Conservation (phyloP, 2,888 invertebrate genomes). For the Sisyra nigra region DNA sequence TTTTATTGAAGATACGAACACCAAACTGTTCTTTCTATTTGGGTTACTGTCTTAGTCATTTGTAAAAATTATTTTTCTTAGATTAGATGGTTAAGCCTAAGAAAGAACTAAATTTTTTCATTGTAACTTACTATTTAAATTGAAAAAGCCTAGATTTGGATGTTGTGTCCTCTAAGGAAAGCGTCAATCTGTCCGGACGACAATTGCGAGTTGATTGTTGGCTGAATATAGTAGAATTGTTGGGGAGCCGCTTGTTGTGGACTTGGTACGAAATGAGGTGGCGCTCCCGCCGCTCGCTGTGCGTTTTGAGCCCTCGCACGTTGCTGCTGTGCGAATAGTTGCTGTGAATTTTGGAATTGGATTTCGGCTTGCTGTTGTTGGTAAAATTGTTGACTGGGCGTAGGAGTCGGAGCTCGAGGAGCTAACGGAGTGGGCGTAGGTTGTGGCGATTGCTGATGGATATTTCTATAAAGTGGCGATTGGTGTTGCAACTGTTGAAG, state of each 20-base stretch:
- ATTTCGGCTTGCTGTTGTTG: slow-evolving; percentile 49
- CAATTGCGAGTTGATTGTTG: slow-evolving; percentile 25
- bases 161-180: slow-evolving; percentile 57
- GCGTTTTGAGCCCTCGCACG: slow-evolving; percentile 25
- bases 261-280: slow-evolving; percentile 13
- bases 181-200: slow-evolving; percentile 63
- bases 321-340: slow-evolving; percentile 29
- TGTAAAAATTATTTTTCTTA: no score
- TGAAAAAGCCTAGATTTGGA: slow-evolving; percentile 34
- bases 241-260: slow-evolving; percentile 17
- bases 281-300: slow-evolving; percentile 4
- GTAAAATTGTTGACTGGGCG: slow-evolving; percentile 45
- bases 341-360: slow-evolving; percentile 38
- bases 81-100: no score
- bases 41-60: no score
- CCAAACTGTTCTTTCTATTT: no score
- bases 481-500: slow-evolving; percentile 39
- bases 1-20: no score
- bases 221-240: slow-evolving; percentile 44
- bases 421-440: slow-evolving; percentile 16
- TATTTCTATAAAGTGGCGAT: slow-evolving; percentile 34
- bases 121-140: no score
- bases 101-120: no score
- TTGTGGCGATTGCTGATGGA: slow-evolving; percentile 22
- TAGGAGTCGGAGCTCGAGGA: slow-evolving; percentile 38